phyloP scores from a whole-genome alignment of 2,888 invertebrate genomes.

The Amiota communis region DNA sequence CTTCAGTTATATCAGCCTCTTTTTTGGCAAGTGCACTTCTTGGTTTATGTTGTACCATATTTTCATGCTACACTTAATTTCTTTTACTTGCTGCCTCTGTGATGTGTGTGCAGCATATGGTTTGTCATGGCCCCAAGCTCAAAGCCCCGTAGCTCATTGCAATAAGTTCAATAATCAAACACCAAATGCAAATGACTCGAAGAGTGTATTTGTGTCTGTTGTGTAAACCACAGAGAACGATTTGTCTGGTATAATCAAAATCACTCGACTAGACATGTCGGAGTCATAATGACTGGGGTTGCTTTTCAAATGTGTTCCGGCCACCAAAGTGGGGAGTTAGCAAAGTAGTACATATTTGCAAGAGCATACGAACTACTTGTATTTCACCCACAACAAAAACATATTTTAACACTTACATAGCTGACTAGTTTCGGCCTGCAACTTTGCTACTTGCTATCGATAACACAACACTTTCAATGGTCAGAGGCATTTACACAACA shows the following conservation, averaged over 20 bases:
- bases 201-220: not conserved
- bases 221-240: slow-evolving; percentile 20
- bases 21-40: slow-evolving; percentile 17
- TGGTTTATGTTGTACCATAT: not conserved
- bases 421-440: no score
- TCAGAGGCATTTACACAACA: no score
- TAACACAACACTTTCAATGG: no score
- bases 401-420: no score
- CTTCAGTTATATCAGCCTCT: not conserved
- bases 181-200: no score
- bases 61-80: not conserved
- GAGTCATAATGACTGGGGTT: slow-evolving; percentile 8
- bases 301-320: not conserved
- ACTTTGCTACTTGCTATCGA: no score
- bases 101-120: slow-evolving; percentile 5
- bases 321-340: not conserved
- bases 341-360: no score
- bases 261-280: slow-evolving; percentile 18
- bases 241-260: slow-evolving; percentile 23
- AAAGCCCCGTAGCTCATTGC: not conserved
- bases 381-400: no score
- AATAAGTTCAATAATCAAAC: not conserved
- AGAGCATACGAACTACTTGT: no score
- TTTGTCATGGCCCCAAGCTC: slow-evolving; percentile 11
- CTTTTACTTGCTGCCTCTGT: not conserved